Evolutionary conservation across 2,797 vertebrate genomes (phyloP).

Genomic region (Mormyrops attenuatus): DNA sequence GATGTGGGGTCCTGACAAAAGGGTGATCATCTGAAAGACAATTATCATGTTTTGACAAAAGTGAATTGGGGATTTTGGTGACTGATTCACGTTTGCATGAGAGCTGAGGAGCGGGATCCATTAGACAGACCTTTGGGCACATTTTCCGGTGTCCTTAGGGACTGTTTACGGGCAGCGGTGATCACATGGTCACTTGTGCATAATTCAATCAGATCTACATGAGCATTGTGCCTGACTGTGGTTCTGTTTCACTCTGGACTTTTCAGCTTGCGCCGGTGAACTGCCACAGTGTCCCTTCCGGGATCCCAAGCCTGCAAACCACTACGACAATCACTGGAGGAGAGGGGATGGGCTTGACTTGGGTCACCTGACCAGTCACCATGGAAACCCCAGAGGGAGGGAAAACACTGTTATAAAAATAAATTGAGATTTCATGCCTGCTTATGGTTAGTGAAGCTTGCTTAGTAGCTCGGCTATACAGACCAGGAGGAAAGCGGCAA

Average conservation of each 20-base stretch:
- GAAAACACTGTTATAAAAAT: conserved; percentile 56
- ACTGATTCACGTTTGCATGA: background rate
- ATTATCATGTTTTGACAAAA: background rate
- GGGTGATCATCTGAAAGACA: background rate
- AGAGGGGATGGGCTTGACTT: conserved; percentile 43
- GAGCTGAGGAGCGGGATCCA: background rate
- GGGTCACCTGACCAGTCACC: conserved; percentile 59
- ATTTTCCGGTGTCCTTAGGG: background rate
- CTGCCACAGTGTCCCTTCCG: conserved; percentile 31
- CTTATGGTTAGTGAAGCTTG: conserved; percentile 58
- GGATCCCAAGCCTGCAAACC: conserved; percentile 45
- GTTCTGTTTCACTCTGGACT: background rate
- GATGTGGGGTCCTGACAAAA: background rate
- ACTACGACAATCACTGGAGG: conserved; percentile 49
- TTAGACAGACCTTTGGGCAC: background rate
- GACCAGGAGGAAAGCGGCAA: conserved; percentile 51
- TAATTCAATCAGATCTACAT: background rate
- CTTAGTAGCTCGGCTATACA: conserved; percentile 40
- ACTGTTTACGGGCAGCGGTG: background rate
- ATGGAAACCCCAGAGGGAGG: conserved; percentile 52
- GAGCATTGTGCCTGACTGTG: background rate
- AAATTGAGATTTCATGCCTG: conserved; percentile 63
- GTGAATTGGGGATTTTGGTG: background rate
- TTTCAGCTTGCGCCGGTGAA: conserved; percentile 16
- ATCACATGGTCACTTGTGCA: background rate